Evolutionary conservation across 30 jellyfish, hydroid and myxozoan genomes (phyloP), one percentile per base, ranked within the genome.

Genomic region (Clytia hemisphaerica): DNA sequence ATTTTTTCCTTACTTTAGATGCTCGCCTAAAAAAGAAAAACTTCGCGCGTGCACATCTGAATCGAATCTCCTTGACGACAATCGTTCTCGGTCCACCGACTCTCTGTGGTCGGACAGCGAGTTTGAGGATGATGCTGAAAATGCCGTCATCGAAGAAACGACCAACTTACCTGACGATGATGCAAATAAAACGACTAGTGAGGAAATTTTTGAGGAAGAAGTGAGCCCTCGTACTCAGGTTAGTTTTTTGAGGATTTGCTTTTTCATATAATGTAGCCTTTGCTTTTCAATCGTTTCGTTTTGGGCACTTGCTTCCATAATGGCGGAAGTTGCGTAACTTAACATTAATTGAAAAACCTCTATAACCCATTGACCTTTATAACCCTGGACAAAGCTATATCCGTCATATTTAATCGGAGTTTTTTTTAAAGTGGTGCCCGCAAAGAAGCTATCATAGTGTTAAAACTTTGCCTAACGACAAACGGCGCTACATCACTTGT

Each of bases 101-200:
- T 76, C 81, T 18, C 22, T 47, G 45, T 83, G 92, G 95, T 74
- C 92, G 12, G 95, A 83, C 61, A 83, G 84, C 50, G 95, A 83
- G 32, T 73, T 83, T 60, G 95, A 83, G 24, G 90, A 72, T 18
- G 92, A 76, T n/a, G 92, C 75, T 6, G 84, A 68, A 25, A 57
- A 28, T 44, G 34, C 37, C 44, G 32, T 29, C 16, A 24, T 51
- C 9, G 31, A 4, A 6, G 30, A 10, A 4, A 16, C 27, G 22
- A 62, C 3, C 36, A 16, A 77, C 9, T 24, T 7, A 51, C 53
- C 14, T 58, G 71, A 29, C 2, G 36, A 31, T 2, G 71, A 5
- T 58, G 30, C 14, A 6, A 60, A 60, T 14, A 25, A 33, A 37
- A 21, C 60, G 2, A 2, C 6, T 60, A 25, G 34, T 60, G 59